phyloP scores from a whole-genome alignment of 2,113 vertebrate genomes.

The Siphamia tubifer region DNA sequence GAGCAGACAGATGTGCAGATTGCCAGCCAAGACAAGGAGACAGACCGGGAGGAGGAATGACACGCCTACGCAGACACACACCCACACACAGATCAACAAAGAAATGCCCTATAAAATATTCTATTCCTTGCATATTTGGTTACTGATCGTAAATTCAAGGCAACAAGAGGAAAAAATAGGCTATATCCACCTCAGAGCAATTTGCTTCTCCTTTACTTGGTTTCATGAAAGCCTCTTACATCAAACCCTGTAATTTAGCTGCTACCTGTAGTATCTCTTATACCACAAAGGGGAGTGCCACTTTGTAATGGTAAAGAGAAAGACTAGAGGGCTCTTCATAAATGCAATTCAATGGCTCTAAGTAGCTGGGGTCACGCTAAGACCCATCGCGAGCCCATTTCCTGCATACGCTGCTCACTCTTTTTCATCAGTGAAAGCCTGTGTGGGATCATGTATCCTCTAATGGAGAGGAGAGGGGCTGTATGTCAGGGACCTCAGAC shows the following conservation, averaged over 20 bases:
- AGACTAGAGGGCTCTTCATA: slow-evolving; percentile 58
- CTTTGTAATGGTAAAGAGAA: slow-evolving; percentile 51
- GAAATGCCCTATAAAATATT: neutral
- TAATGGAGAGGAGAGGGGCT: slow-evolving; percentile 69
- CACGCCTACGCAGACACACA: slow-evolving; percentile 11
- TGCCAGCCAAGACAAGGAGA: slow-evolving; percentile 30
- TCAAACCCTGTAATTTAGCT: slow-evolving; percentile 49
- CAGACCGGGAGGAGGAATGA: slow-evolving; percentile 29
- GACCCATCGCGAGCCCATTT: slow-evolving; percentile 60
- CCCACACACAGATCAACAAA: neutral
- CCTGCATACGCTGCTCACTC: slow-evolving; percentile 39
- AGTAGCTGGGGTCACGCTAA: slow-evolving; percentile 48
- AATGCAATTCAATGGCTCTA: slow-evolving; percentile 56
- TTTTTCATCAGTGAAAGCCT: slow-evolving; percentile 43
- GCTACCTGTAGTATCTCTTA: slow-evolving; percentile 55
- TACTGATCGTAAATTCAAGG: neutral
- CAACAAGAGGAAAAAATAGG: neutral
- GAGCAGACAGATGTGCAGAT: slow-evolving; percentile 56
- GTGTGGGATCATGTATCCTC: slow-evolving; percentile 70
- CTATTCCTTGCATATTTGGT: slow-evolving; percentile 2
- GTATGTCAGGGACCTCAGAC: slow-evolving; percentile 57
- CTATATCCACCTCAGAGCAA: neutral
- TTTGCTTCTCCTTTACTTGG: neutral
- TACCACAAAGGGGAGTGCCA: slow-evolving; percentile 33
- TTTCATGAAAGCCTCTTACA: slow-evolving; percentile 38